phyloP scores from a whole-genome alignment of 1,140 invertebrate genomes.

The Eurytemora carolleeae region DNA sequence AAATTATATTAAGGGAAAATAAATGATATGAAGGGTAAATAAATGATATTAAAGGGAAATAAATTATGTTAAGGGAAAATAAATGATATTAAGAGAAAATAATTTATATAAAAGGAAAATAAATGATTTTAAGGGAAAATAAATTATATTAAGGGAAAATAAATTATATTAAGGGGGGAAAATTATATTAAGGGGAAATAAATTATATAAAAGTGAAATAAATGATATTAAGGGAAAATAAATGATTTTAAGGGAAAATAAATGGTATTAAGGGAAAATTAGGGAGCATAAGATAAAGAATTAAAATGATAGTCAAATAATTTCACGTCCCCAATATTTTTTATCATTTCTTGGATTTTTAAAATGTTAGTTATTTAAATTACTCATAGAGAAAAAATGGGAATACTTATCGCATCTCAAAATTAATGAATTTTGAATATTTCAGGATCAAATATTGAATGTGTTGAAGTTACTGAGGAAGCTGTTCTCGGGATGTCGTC shows the following conservation, averaged over 20 bases:
- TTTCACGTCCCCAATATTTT: not conserved
- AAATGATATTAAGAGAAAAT: not conserved
- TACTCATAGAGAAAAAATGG: not conserved
- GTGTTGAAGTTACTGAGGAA: not conserved
- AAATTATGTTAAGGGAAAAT: too few species aligned
- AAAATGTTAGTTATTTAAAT: not conserved
- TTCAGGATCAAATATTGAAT: not conserved
- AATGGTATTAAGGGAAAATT: not conserved
- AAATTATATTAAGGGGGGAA: not conserved
- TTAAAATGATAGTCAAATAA: not conserved
- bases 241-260: not conserved
- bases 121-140: not conserved
- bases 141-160: too few species aligned
- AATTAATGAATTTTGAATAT: not conserved
- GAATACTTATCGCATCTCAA: not conserved
- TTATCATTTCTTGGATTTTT: not conserved
- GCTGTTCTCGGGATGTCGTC: not conserved
- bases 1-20: not conserved
- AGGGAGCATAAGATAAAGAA: too few species aligned
- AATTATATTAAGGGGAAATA: too few species aligned
- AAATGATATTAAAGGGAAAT: too few species aligned
- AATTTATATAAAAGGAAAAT: not conserved
- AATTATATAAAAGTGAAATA: too few species aligned
- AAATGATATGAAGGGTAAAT: not conserved
- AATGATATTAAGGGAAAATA: not conserved